Evolutionary conservation across 1,140 invertebrate genomes (phyloP).

Genomic region (Ceratosolen solmsi): DNA sequence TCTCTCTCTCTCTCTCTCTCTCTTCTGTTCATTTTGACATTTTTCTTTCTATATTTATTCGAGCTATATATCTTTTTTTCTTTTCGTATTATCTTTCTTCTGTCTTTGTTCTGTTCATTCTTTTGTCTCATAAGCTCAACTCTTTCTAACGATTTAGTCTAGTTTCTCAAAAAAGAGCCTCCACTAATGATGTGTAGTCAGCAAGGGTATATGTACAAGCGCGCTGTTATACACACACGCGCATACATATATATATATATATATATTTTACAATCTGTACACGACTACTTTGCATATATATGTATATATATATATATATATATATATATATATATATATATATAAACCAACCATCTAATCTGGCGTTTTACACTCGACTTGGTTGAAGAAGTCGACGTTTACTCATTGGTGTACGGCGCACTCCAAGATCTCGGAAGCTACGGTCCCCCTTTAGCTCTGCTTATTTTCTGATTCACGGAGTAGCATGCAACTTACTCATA

Average conservation of each 20-base stretch:
- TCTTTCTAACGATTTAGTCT: background rate
- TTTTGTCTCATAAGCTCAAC: no score
- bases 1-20: background rate
- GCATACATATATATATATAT: background rate
- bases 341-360: background rate
- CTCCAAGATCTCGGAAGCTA: background rate
- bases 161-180: background rate
- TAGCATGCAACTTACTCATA: background rate
- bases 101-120: no score
- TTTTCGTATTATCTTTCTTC: no score
- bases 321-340: background rate
- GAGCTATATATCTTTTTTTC: no score
- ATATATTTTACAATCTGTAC: background rate
- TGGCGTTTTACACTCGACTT: slow-evolving; percentile 33
- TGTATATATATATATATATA: background rate
- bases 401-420: background rate
- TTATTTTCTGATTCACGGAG: slow-evolving; percentile 33
- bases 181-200: background rate
- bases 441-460: background rate
- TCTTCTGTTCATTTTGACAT: background rate
- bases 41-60: background rate
- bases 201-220: no score
- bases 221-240: no score
- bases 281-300: background rate
- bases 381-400: background rate